These are phyloP conservation scores for Bungarus multicinctus DNA, from an alignment of 2,113 vertebrate species.

Conservation along the genomic window DNA sequence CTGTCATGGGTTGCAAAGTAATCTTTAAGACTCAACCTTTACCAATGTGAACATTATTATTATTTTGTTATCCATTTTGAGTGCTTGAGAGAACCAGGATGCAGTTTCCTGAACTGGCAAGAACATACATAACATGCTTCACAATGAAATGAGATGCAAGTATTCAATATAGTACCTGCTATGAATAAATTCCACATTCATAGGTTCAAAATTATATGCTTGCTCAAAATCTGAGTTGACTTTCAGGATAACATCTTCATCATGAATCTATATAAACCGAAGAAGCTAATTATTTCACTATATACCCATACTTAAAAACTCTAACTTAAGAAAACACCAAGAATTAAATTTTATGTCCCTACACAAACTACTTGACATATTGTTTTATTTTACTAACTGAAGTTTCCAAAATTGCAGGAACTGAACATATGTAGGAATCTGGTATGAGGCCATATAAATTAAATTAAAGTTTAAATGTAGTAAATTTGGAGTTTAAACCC, in stretches of 20 bases:
- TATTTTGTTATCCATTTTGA: background rate
- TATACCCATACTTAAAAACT: background rate
- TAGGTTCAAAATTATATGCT: conserved; percentile 83
- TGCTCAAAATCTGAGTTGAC: conserved; percentile 80
- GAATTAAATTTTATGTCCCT: background rate
- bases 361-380: background rate
- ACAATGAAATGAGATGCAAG: background rate
- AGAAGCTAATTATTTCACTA: background rate
- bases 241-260: conserved; percentile 83
- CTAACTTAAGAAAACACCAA: background rate
- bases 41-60: background rate
- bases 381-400: background rate
- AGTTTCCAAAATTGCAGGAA: background rate
- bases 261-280: conserved; percentile 71
- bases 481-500: background rate
- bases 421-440: background rate
- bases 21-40: background rate
- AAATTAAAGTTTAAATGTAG: background rate
- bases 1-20: background rate
- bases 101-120: background rate
- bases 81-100: background rate
- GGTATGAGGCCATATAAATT: background rate
- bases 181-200: conserved; percentile 88
- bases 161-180: conserved; percentile 74
- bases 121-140: background rate